These are phyloP conservation scores for Brachionus asplanchnoidis DNA, from an alignment of 1,140 invertebrate species.

Conservation along the genomic window DNA sequence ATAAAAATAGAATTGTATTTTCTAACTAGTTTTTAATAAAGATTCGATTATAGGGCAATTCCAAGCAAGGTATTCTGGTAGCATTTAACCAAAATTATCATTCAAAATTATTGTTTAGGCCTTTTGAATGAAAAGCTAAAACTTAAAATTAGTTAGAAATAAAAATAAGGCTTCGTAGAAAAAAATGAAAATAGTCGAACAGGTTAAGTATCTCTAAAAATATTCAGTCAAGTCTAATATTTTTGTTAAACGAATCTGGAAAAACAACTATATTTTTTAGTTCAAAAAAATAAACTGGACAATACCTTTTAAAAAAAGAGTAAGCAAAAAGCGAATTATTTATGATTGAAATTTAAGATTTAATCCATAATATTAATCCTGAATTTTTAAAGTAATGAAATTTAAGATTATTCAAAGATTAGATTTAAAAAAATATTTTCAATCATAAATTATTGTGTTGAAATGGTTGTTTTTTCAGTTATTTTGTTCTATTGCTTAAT, in stretches of 20 bases:
- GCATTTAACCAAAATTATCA: not conserved
- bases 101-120: not conserved
- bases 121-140: not conserved
- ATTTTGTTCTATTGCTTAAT: not conserved
- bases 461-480: not conserved
- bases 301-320: not conserved
- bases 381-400: not conserved
- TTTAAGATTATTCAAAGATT: not conserved
- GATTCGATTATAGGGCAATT: too few species aligned
- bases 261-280: not conserved
- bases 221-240: not conserved
- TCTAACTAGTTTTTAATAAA: too few species aligned
- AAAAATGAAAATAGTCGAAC: not conserved
- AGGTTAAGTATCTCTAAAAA: not conserved
- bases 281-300: not conserved
- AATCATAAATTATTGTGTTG: not conserved
- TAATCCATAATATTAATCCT: not conserved
- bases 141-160: not conserved
- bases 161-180: not conserved
- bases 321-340: not conserved
- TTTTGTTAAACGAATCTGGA: not conserved
- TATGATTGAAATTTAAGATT: not conserved
- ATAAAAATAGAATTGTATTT: too few species aligned
- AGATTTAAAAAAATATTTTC: not conserved
- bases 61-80: too few species aligned